Conservation (phyloP, 1,140 invertebrate genomes). For the Drosophila lowei region DNA sequence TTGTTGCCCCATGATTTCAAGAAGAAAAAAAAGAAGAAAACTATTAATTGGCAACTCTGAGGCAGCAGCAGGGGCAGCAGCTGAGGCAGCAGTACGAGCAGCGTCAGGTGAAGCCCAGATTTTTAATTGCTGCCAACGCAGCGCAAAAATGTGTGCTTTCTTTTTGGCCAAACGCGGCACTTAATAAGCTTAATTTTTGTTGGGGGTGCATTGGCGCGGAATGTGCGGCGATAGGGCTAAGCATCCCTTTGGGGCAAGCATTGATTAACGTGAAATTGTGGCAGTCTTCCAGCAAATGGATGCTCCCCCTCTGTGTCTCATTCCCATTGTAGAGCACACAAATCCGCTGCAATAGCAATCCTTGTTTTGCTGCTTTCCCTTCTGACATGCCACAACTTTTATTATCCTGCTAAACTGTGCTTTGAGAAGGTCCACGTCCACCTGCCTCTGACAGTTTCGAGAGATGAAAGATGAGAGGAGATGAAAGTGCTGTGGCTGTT, state of each 20-base stretch:
- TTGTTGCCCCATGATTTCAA: slow-evolving; percentile 46
- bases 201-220: slow-evolving; percentile 58
- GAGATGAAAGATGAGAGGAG: background rate
- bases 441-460: background rate
- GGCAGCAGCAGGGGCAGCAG: too few relatives aligned
- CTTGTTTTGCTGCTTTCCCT: too few relatives aligned
- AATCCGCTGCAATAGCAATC: too few relatives aligned
- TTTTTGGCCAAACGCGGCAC: background rate
- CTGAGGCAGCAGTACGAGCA: background rate
- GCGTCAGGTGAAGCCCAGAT: slow-evolving; percentile 44
- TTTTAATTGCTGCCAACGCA: slow-evolving; percentile 74
- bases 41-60: slow-evolving; percentile 69
- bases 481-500: too few relatives aligned
- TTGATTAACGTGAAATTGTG: slow-evolving; percentile 6
- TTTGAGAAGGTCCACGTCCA: background rate
- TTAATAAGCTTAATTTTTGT: slow-evolving; percentile 53
- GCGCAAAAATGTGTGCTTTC: slow-evolving; percentile 47
- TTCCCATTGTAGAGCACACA: too few relatives aligned
- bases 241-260: background rate
- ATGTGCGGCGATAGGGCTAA: slow-evolving; percentile 50
- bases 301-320: too few relatives aligned
- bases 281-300: too few relatives aligned
- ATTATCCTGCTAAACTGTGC: background rate
- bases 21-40: slow-evolving; percentile 37
- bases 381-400: too few relatives aligned